Evolutionary conservation across 1,140 invertebrate genomes (phyloP), one percentile per base, ranked within the genome.

Genomic region (Diuraphis noxia): DNA sequence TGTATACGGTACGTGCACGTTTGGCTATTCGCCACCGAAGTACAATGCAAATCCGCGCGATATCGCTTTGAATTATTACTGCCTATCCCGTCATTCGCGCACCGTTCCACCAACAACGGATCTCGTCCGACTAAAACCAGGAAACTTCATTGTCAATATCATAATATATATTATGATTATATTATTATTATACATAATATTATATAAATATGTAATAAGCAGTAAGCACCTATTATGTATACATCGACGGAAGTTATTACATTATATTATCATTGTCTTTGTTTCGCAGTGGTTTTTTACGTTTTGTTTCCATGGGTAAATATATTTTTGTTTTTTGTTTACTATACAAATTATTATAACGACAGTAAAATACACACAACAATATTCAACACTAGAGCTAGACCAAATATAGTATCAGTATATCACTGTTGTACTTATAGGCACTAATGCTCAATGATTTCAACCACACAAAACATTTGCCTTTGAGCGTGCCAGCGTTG

Each of bases 1-100:
- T 41, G 23, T 21, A n/a, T 8, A 36, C 43, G 84, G 40, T 30
- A 52, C 46, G 43, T 34, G 85, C 34, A 34, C 23, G 43, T 52
- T 49, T 86, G 43, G 85, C 85, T 34, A 49, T 49, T 52, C 46
- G 85, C n/a, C n/a, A n/a, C 5, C 46, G 8, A 23, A 38, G n/a
- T 30, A 52, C 34, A 86, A 52, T 52, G 85, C 85, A 36, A 86
- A 86, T 52, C 46, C 43, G 1, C 21, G 43, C 43, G 85, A 36
- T 86, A 86, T 52, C 43, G 46, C 36, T 86, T 36, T 52, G 85
- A 86, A 86, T 86, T 86, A 86, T 86, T 46, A 25, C 36, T 38
- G 38, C 13, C 30, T 49, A 52, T 36, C 34, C 38, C n/a, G 81
- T 40, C 81, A 30, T 82, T 81, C 25, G 79, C 36, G 25, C 63